Evolutionary conservation across 2,113 vertebrate species (phyloP).

Genomic region (Coreoperca whiteheadi): DNA sequence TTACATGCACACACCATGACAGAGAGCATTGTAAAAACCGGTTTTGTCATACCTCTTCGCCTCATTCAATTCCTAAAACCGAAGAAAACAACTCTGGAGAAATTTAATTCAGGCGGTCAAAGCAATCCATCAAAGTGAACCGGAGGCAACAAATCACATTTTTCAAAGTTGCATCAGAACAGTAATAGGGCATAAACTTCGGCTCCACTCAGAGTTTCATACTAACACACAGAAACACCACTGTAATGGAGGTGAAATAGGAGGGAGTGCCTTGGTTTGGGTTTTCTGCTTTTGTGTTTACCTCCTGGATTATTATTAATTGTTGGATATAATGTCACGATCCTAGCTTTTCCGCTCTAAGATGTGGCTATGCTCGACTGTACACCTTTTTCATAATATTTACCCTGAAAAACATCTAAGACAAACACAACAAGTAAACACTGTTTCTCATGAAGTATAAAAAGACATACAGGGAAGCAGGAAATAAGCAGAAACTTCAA

Average conservation of each 20-base stretch:
- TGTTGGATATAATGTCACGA: not conserved
- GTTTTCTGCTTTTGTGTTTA: constrained; percentile 5
- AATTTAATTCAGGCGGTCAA: constrained; percentile 47
- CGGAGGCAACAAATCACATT: constrained; percentile 25
- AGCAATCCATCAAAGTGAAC: constrained; percentile 58
- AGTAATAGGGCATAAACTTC: constrained; percentile 32
- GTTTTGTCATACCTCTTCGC: constrained; percentile 28
- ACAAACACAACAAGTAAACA: not conserved
- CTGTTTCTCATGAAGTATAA: not conserved
- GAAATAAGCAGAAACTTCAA: constrained; percentile 4
- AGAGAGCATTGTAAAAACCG: constrained; percentile 8
- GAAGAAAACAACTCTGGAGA: constrained; percentile 31
- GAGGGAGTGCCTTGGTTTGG: not conserved
- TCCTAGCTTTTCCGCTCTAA: not conserved
- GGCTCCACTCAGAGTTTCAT: constrained; percentile 20
- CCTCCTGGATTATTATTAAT: not conserved
- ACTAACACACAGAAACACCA: not conserved
- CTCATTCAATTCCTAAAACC: constrained; percentile 22
- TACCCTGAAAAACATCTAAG: not conserved
- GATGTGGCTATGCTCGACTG: not conserved
- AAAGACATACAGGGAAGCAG: not conserved
- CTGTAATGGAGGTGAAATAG: constrained; percentile 2
- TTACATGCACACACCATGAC: constrained; percentile 29
- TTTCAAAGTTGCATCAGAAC: constrained; percentile 35
- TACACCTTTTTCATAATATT: not conserved